A percentile compares a stretch with the other conserved stretches of the same genome.
Conservation (phyloP, 2,113 vertebrate species). For the Chrysemys picta region DNA sequence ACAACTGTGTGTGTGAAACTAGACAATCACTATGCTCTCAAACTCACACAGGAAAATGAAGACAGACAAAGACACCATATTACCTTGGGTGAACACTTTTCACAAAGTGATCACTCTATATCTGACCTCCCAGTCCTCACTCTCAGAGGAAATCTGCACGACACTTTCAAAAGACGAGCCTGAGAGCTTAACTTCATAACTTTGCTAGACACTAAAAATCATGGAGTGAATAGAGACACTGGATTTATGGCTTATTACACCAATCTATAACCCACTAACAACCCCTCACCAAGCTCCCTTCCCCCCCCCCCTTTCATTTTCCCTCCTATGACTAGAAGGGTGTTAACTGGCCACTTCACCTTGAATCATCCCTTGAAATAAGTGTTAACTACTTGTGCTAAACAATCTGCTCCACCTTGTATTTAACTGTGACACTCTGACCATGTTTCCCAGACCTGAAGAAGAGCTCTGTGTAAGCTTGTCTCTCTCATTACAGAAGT, state of each 20-base stretch:
- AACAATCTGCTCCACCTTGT: not conserved
- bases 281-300: not conserved
- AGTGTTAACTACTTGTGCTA: not conserved
- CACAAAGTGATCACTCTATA: not conserved
- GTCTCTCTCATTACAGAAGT: not conserved
- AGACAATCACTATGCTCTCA: not conserved
- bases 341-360: not conserved
- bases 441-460: not conserved
- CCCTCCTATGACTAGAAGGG: not conserved
- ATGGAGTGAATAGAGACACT: not conserved
- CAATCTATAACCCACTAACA: not conserved
- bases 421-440: not conserved
- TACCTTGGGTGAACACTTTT: not conserved
- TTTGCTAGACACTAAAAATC: not conserved
- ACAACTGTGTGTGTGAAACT: not conserved
- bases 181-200: not conserved
- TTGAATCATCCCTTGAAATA: not conserved
- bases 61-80: not conserved
- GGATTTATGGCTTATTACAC: not conserved
- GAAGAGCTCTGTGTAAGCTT: not conserved
- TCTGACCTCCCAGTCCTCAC: not conserved
- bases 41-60: not conserved
- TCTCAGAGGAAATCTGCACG: not conserved
- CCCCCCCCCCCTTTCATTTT: not conserved
- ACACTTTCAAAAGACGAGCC: not conserved